Conservation (phyloP, 2,113 vertebrate species). For the Sialia sialis region DNA sequence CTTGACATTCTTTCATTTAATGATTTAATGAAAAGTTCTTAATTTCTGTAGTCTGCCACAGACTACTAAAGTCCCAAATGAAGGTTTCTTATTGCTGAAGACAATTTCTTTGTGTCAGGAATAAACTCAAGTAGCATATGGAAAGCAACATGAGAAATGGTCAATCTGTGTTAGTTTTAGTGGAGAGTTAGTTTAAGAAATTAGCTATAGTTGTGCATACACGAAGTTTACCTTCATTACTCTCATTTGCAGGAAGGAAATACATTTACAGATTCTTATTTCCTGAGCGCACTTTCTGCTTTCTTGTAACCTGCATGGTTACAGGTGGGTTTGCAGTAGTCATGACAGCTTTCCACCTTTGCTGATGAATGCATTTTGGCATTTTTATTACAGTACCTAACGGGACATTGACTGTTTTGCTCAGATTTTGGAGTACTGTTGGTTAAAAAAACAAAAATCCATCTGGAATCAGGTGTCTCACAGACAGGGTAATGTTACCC, state of each 20-base stretch:
- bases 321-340: not conserved
- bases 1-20: not conserved
- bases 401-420: not conserved
- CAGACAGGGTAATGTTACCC: not conserved
- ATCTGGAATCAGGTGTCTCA: not conserved
- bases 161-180: not conserved
- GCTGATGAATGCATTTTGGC: not conserved
- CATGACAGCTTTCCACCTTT: not conserved
- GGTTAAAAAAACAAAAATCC: not conserved
- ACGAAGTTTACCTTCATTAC: not conserved
- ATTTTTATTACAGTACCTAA: not conserved
- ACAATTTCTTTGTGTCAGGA: not conserved
- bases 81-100: not conserved
- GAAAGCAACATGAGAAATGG: not conserved
- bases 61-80: not conserved
- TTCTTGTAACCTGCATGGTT: not conserved
- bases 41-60: not conserved
- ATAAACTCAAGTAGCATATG: not conserved
- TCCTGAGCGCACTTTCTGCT: not conserved
- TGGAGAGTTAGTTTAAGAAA: not conserved
- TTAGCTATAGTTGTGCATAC: not conserved
- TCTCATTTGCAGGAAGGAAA: not conserved
- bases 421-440: not conserved
- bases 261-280: not conserved
- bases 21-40: not conserved